Base-by-base conservation (phyloP, 2,797 vertebrate species). In the Pelodytes ibericus region DNA sequence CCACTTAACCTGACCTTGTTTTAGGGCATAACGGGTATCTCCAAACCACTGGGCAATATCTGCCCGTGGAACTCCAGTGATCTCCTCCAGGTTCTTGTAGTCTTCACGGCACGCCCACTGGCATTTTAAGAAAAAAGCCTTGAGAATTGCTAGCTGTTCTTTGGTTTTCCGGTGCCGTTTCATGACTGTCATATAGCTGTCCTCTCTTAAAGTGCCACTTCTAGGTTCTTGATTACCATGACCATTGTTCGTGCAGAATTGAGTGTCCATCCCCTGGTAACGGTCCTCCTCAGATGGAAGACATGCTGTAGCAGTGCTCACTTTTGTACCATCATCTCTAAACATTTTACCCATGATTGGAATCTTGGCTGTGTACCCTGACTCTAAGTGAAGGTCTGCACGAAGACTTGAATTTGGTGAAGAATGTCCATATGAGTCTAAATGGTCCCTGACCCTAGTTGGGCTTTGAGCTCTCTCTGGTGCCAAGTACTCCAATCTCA, bases 11-110 rank as follows among this genome's bases (percentile, higher is more conserved):
- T 96, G 94, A 16, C 95, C 95, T 1, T 96, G 95, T 83, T 96
- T 96, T 61, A 96, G 92, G 0, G 95, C 95, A 49, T 96, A 97
- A 3, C 95, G 92, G 0, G 95, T 97, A 81, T 97, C 95, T 49
- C 95, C 95, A 81, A 97, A 97, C 95, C 95, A 97, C 80, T 96
- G 95, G 82, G 96, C 96, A 33, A 97, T 92, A 71, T 96, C 95
- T 20, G 95, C 89, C 5, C 95, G 91, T 1, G 95, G 95, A 76
- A 97, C 88, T 75, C 92, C 92, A 8, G 95, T 95, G 20, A 92
- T 87, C 83, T 94, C 92, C 61, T 95, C 93, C 62, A 97, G 88
- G 76, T 91, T 89, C 15, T 92, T 91, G 87, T 96, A 96, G 72
- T 95, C 94, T 72, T 95, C 94, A 47, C 95, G 92, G 57, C 91